Percentiles rank a stretch among this genome's conserved stretches.
Conservation (phyloP, 92 coral and sea anemone species). For the Scolanthus callimorphus region DNA sequence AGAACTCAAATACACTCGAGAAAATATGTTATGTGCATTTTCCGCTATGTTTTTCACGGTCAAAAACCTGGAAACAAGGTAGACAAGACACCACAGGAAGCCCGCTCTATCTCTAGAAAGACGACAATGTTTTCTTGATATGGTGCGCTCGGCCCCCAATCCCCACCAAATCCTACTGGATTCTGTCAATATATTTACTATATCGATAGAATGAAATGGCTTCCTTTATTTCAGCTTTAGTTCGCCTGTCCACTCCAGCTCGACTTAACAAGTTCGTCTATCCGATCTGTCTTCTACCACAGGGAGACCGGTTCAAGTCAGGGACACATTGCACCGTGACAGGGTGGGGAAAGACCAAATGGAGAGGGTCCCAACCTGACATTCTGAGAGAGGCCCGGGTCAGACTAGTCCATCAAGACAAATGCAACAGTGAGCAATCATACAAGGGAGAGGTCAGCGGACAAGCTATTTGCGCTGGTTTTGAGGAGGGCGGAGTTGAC, state of each 20-base stretch:
- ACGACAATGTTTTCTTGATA: too few relatives aligned
- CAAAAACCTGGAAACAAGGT: too few relatives aligned
- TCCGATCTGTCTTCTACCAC: slow-evolving; percentile 77
- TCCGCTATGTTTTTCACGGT: too few relatives aligned
- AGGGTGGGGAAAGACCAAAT: slow-evolving; percentile 84
- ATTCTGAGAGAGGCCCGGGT: slow-evolving; percentile 70
- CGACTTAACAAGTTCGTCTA: slow-evolving; percentile 59
- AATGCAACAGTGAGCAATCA: slow-evolving; percentile 56
- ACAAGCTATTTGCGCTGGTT: slow-evolving; percentile 82
- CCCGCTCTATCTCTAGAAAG: too few relatives aligned
- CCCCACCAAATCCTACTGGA: too few relatives aligned
- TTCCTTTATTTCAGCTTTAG: slow-evolving; percentile 39
- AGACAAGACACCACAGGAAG: too few relatives aligned
- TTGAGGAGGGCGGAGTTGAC: slow-evolving; percentile 87
- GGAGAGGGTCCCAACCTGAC: slow-evolving; percentile 69
- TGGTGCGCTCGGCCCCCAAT: too few relatives aligned
- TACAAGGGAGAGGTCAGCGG: slow-evolving; percentile 53
- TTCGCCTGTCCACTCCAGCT: slow-evolving; percentile 59
- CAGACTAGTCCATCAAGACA: slow-evolving; percentile 54
- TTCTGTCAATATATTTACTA: too few relatives aligned
- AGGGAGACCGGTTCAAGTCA: slow-evolving; percentile 39
- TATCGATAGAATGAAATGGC: too few relatives aligned
- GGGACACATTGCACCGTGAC: slow-evolving; percentile 81
- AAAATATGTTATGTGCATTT: too few relatives aligned
- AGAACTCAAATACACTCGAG: too few relatives aligned